These are phyloP conservation scores for Candoia aspera DNA, from an alignment of 2,113 vertebrate genomes.

Conservation along the genomic window DNA sequence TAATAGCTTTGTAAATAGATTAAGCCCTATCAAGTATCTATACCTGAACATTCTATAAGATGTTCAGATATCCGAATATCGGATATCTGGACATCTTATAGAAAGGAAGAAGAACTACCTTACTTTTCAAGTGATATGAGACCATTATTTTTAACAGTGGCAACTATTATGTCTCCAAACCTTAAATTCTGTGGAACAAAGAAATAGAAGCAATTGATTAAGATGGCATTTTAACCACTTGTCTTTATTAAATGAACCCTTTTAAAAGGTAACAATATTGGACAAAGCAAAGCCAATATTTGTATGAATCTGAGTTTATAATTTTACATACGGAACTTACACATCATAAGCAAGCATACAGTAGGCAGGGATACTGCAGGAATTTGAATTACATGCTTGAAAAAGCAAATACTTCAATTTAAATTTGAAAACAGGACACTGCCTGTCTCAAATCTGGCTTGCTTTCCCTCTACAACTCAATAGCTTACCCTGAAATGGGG, in stretches of 20 bases:
- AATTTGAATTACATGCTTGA: background rate
- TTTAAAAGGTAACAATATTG: background rate
- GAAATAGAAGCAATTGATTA: slow-evolving; percentile 32
- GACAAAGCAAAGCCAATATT: background rate
- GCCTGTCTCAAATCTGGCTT: background rate
- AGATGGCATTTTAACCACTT: slow-evolving; percentile 38
- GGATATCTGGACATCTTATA: slow-evolving; percentile 17
- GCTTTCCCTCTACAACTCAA: background rate
- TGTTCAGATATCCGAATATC: no score
- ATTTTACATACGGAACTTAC: background rate
- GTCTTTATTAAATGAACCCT: slow-evolving; percentile 42
- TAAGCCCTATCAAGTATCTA: background rate
- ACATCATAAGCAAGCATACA: background rate
- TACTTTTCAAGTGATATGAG: background rate
- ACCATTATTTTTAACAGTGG: background rate
- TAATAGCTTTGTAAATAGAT: background rate
- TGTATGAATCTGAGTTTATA: background rate
- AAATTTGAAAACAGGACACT: background rate
- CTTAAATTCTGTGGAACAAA: slow-evolving; percentile 25
- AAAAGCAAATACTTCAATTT: background rate
- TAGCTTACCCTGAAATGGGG: background rate
- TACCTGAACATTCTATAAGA: no score
- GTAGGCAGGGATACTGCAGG: background rate
- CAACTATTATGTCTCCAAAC: slow-evolving; percentile 16
- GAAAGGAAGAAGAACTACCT: background rate